Base-by-base conservation (phyloP, 2,113 vertebrate genomes). In the Asarcornis scutulata region DNA sequence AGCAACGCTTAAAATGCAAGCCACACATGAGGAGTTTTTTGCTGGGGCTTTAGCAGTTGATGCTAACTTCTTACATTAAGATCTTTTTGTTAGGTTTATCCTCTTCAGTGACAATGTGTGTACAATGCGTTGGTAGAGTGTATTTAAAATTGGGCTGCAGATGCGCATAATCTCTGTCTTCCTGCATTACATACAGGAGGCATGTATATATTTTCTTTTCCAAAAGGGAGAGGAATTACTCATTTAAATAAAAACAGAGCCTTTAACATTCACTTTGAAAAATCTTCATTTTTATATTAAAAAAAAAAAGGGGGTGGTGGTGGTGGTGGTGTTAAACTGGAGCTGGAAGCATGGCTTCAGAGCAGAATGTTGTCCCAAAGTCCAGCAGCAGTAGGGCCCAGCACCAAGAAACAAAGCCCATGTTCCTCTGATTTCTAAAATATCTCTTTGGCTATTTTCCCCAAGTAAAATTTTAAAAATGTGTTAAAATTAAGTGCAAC, bases 1-100 rank as follows among this genome's bases (percentile, higher is more conserved):
- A 63, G 88, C 46, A 22, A 78, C 7, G 40, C 86, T 95, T 91
- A 75, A 95, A 86, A 91, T 95, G 93, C 78, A 79, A 97, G 97
- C 91, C 91, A 91, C 95, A 96, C 90, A 91, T 13, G 46, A 92
- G 89, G 80, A 67, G 16, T 72, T 60, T 77, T 92, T 93, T 95
- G 66, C 82, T 14, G 3, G 20, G 26, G 90, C 86, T 60, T 86
- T 26, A 80, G 68, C 5, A 0, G 68, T 92, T 91, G 88, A 32
- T 64, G 83, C 74, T 55, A 96, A 93, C 95, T 95, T 95, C 62
- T 78, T 73, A 94, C 95, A 72, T 58, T 25, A 22, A 79, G 93
- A 86, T 82, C 91, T 52, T 79, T 52, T 92, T 92, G 95, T 90
- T 50, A 86, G 96, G 53, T 93, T 92, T 52, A 26, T 73, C 95